Evolutionary conservation across 1,140 invertebrate species (phyloP).

Genomic region (Drosophila grimshawi): DNA sequence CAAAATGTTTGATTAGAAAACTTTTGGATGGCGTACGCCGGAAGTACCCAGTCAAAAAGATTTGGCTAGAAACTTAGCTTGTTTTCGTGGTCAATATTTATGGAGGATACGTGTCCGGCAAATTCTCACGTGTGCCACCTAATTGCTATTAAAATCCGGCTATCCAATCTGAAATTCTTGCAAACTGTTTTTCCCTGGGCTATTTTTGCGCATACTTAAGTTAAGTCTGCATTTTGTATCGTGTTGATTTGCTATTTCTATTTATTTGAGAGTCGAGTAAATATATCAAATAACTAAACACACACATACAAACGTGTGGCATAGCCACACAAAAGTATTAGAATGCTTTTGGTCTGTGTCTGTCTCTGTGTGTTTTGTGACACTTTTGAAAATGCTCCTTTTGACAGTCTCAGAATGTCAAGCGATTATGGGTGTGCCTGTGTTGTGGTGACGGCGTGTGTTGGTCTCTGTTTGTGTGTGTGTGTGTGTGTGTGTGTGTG

Average conservation of each 20-base stretch:
- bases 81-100: conserved; percentile 55
- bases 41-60: conserved; percentile 59
- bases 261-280: conserved; percentile 11
- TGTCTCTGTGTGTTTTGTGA: conserved; percentile 6
- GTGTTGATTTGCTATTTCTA: conserved; percentile 18
- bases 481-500: conserved; percentile 11
- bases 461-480: background rate
- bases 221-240: conserved; percentile 12
- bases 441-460: background rate
- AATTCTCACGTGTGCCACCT: conserved; percentile 21
- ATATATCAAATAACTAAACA: conserved; percentile 44
- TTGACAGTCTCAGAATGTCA: conserved; percentile 41
- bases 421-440: conserved; percentile 27
- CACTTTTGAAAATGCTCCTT: conserved; percentile 23
- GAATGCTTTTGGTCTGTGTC: background rate
- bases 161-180: background rate
- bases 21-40: conserved; percentile 37
- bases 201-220: conserved; percentile 2
- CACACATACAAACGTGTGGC: conserved; percentile 1
- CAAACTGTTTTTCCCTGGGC: background rate
- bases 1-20: conserved; percentile 80
- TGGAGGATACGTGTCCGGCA: conserved; percentile 22
- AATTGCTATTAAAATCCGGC: conserved; percentile 47
- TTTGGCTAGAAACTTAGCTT: conserved; percentile 41
- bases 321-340: background rate